Base-by-base conservation (phyloP, 2,797 vertebrate genomes). In the Phataginus tricuspis region DNA sequence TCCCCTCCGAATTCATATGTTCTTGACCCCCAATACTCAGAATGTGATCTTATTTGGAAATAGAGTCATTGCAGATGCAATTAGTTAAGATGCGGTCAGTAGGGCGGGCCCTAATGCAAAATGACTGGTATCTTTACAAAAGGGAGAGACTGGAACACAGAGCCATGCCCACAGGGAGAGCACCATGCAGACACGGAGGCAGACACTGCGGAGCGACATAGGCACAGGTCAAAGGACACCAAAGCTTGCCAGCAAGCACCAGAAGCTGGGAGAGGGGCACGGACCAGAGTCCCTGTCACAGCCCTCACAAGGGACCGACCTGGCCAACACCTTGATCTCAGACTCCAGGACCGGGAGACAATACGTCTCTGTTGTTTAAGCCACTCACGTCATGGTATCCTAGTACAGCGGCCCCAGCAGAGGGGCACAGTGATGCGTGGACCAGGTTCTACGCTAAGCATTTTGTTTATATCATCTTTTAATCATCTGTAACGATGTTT, bases 41-140 rank as follows among this genome's bases (percentile, higher is more conserved):
- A 69, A 61, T 15, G 29, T 78, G 71, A 42, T 25, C 31, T 61
- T 51, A 94, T 82, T 91, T 88, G 74, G 66, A 95, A 94, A 93
- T 13, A 82, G 42, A 19, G 57, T 92, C 78, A 83, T 0, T 39
- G 53, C 27, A 74, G 25, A 86, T 59, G 15, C 29, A 31, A 66
- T 72, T 63, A 53, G 37, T 63, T 85, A 57, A 15, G 45, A 69
- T 61, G 85, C 53, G 39, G 64, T 79, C 57, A 69, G 37, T 25
- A 49, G 37, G 39, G 68, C 75, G 39, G 34, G 25, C 51, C 57
- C 63, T 80, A 79, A 85, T 59, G 51, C 72, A 74, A 55, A 37
- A 45, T 4, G 15, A 83, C 37, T 34, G 31, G 16, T 45, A 31
- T 75, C 57, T 45, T 85, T 45, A 42, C 34, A 27, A 29, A 88